Base-by-base conservation (phyloP, 2,113 vertebrate species). In the Tautogolabrus adspersus region DNA sequence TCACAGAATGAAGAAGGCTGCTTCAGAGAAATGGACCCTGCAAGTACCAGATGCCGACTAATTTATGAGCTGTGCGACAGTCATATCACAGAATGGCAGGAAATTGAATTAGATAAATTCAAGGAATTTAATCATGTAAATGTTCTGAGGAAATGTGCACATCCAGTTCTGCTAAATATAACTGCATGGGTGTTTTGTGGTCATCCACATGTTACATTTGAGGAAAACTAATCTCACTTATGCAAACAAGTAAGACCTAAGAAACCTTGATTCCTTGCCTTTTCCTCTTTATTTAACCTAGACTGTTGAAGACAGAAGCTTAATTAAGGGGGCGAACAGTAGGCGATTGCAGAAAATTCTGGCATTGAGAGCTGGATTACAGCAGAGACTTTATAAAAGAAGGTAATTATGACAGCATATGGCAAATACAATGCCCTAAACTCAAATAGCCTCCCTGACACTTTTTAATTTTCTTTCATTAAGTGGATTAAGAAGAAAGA, bases 401-500 rank as follows among this genome's bases (percentile, higher is more conserved):
- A 87, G 77, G 86, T 85, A 93, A 93, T 94, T 90, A 93, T 87
- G 79, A 80, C 77, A 75, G 85, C 72, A 83, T 75, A 79, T 77
- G 75, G 84, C 77, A 89, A 52, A 88, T 81, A 86, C 73, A 72
- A 54, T 89, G 86, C 86, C 88, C 87, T 87, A 87, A 89, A 93
- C 94, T 94, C 87, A 84, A 85, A 87, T 81, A 79, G 74, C 85
- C 87, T 85, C 81, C 72, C 71, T 77, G 77, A 83, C 76, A 87
- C 75, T 91, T 91, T 93, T 92, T 84, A 89, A 84, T 93, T 92
- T 89, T 83, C 81, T 88, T 88, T 91, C 75, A 92, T 93, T 88
- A 93, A 89, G 80, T 87, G 72, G 87, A 91, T 93, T 89, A 93
- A 89, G 75, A 75, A 83, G 68, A 85, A 78, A 87, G 63, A 37